These are phyloP conservation scores for Tympanoctomys barrerae DNA, from an alignment of 2,797 vertebrate genomes.

Conservation along the genomic window DNA sequence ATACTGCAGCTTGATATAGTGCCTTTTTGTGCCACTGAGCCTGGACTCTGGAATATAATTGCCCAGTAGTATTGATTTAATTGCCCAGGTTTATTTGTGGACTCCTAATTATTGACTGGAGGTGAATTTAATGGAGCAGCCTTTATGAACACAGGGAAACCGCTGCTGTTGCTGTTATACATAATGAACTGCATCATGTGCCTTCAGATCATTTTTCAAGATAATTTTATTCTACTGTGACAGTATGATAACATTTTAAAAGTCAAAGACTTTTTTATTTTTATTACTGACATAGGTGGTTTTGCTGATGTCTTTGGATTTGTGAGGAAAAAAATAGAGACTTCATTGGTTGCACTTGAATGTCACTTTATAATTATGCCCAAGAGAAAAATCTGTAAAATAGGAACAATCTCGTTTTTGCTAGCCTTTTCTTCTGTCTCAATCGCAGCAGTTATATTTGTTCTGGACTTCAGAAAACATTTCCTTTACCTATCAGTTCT, in stretches of 20 bases:
- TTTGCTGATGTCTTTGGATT: slow-evolving; percentile 92
- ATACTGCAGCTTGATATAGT: slow-evolving; percentile 91
- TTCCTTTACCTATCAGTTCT: slow-evolving; percentile 56
- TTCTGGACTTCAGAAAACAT: slow-evolving; percentile 72
- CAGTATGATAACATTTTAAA: slow-evolving; percentile 96
- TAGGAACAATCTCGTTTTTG: slow-evolving; percentile 79
- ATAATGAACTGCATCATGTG: slow-evolving; percentile 95
- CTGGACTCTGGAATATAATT: slow-evolving; percentile 91
- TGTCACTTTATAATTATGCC: slow-evolving; percentile 87
- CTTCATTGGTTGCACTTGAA: slow-evolving; percentile 87
- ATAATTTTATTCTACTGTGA: slow-evolving; percentile 95
- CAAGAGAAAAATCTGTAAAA: slow-evolving; percentile 83
- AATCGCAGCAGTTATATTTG: slow-evolving; percentile 68
- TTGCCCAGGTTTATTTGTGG: slow-evolving; percentile 99
- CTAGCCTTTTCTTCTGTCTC: slow-evolving; percentile 76
- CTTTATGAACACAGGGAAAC: slow-evolving; percentile 98
- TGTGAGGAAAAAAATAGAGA: slow-evolving; percentile 83
- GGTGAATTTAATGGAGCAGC: slow-evolving; percentile 98
- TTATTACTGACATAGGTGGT: slow-evolving; percentile 93
- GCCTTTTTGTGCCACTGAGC: slow-evolving; percentile 95
- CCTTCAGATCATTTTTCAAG: slow-evolving; percentile 96
- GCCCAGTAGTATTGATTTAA: slow-evolving; percentile 98
- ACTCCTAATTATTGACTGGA: slow-evolving; percentile 99
- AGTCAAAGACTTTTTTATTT: slow-evolving; percentile 95
- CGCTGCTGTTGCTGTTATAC: slow-evolving; percentile 94